Base-by-base conservation (phyloP, 2,888 invertebrate genomes). In the Dolichopus griseipennis region DNA sequence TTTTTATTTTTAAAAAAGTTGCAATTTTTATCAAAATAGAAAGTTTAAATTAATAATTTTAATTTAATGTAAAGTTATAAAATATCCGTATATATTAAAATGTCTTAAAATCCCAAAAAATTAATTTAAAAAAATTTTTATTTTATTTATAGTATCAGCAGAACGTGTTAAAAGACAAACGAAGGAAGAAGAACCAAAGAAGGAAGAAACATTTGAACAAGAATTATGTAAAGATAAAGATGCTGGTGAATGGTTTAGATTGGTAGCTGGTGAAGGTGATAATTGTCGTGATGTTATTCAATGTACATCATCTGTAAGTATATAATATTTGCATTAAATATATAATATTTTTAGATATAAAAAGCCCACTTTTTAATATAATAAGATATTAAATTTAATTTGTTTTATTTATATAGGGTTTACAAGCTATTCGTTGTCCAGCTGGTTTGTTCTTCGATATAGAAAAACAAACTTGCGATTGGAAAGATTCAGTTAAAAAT, bases 271-370 rank as follows among this genome's bases (percentile, higher is more conserved):
- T 75, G 93, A 94, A 75, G 93, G 92, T 76, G 94, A 94, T 83
- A 92, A 91, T 82, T 95, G 95, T 82, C 90, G 95, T 81, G 94
- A 95, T 84, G 95, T 95, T 80, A 95, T 95, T 80, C 95, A 95
- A 83, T 95, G 95, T 84, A 95, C 95, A 74, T 92, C 93, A 79
- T 94, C 94, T 79, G 92, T 92, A 80, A 85, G 88, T 87, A 64
- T 62, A 8, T 27, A 33, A 66, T 66, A 22, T 65, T 64, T 67
- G 21, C 65, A 18, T 65, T 65, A 41, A n/a, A 61, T 52, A 1
- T 3, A 21, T 61, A 21, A 20, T 61, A 5, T 20, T 8, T 61
- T 10, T 20, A 61, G 20, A 61, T 61, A 7, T 8, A 61, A 61
- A 21, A 9, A 61, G 20, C 5, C n/a, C 6, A 43, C n/a, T n/a